phyloP scores from a whole-genome alignment of 30 jellyfish, hydroid and myxozoan species.

The Clytia hemisphaerica region DNA sequence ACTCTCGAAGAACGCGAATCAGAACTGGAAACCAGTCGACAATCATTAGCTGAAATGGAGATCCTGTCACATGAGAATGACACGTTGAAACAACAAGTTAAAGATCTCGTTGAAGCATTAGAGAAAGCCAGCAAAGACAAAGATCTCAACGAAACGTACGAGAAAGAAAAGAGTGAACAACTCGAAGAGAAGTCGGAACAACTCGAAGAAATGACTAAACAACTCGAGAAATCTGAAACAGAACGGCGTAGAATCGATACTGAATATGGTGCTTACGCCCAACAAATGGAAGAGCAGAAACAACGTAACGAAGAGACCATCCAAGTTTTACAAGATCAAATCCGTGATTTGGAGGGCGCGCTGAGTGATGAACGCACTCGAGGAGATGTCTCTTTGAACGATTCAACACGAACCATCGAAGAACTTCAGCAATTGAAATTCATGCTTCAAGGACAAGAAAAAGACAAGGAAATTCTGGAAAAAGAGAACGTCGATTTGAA shows the following conservation, averaged over 20 bases:
- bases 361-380: neutral
- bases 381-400: conserved; percentile 13
- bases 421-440: conserved; percentile 1
- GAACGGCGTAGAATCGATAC: neutral
- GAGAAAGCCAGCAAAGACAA: neutral
- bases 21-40: conserved; percentile 11
- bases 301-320: conserved; percentile 25
- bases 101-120: neutral
- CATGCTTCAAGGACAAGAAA: conserved; percentile 13
- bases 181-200: too few species aligned
- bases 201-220: neutral
- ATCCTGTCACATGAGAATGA: neutral
- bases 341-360: neutral
- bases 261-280: neutral
- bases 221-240: conserved; percentile 2
- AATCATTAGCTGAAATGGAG: conserved; percentile 21
- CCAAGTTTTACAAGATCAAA: conserved; percentile 8
- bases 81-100: conserved; percentile 4
- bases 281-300: too few species aligned
- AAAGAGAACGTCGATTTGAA: neutral
- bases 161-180: too few species aligned
- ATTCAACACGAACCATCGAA: conserved; percentile 26
- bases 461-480: conserved; percentile 14
- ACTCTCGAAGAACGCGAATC: conserved; percentile 21
- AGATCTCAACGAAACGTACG: too few species aligned